Percentiles rank a stretch among this genome's conserved stretches.
Conservation (phyloP, 1,140 invertebrate genomes). For the Sycophaga agraensis region DNA sequence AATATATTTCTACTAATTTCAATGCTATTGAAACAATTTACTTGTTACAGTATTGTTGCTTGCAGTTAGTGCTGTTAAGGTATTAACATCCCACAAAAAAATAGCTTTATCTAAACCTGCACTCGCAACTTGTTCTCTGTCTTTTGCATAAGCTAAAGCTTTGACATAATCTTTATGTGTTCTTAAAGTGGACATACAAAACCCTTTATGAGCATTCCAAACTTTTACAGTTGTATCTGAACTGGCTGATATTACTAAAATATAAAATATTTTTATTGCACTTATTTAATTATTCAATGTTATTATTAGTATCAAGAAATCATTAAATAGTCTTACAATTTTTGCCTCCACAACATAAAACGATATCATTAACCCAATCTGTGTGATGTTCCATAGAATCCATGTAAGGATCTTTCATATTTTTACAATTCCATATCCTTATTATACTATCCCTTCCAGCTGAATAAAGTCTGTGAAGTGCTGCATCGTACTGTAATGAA, state of each 20-base stretch:
- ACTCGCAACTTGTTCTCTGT: slow-evolving; percentile 95
- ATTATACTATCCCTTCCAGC: slow-evolving; percentile 98
- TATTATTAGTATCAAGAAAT: background rate
- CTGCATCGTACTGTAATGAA: slow-evolving; percentile 89
- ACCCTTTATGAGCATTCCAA: slow-evolving; percentile 99
- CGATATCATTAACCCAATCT: slow-evolving; percentile 99
- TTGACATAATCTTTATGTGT: slow-evolving; percentile 99
- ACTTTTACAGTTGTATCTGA: slow-evolving; percentile 99
- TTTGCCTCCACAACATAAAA: slow-evolving; percentile 93
- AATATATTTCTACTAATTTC: background rate
- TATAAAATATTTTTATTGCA: background rate
- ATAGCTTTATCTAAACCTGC: slow-evolving; percentile 96
- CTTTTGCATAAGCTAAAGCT: slow-evolving; percentile 96
- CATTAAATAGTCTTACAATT: slow-evolving; percentile 68
- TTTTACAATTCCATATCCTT: slow-evolving; percentile 88
- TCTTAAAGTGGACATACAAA: slow-evolving; percentile 95
- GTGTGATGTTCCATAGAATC: slow-evolving; percentile 98
- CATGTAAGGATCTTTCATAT: slow-evolving; percentile 80
- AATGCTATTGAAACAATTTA: slow-evolving; percentile 54
- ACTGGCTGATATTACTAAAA: slow-evolving; percentile 93
- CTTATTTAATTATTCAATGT: slow-evolving; percentile 6
- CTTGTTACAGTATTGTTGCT: slow-evolving; percentile 99
- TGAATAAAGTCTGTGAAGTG: slow-evolving; percentile 87
- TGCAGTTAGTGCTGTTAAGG: slow-evolving; percentile 93
- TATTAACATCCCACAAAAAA: slow-evolving; percentile 99